phyloP scores from a whole-genome alignment of 2,113 vertebrate species.

The Fukomys damarensis region DNA sequence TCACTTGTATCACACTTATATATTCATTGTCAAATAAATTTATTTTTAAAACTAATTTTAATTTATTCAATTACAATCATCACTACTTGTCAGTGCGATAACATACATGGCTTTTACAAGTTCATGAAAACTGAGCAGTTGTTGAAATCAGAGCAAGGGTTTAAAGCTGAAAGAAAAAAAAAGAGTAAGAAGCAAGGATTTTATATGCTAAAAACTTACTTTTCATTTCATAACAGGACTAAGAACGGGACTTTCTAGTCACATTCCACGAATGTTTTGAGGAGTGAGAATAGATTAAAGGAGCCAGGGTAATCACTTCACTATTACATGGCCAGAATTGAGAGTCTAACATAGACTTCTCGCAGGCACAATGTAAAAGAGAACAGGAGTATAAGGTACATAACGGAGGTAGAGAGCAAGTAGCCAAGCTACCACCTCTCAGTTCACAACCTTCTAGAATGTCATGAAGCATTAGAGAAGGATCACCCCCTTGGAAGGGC shows the following conservation, averaged over 20 bases:
- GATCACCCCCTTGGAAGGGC: background rate
- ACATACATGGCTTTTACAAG: slow-evolving; percentile 24
- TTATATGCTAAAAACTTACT: background rate
- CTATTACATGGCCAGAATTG: background rate
- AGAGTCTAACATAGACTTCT: background rate
- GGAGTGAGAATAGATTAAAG: background rate
- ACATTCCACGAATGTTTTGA: background rate
- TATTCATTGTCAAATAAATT: slow-evolving; percentile 59
- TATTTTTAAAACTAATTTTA: slow-evolving; percentile 63
- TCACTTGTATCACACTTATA: background rate
- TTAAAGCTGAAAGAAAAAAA: slow-evolving; percentile 42
- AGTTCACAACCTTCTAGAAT: background rate
- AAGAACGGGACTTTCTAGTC: background rate
- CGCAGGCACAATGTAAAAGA: background rate
- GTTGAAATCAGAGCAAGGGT: slow-evolving; percentile 52
- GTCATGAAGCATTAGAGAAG: background rate
- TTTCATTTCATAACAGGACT: slow-evolving; percentile 41
- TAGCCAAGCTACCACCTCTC: too few species aligned
- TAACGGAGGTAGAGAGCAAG: background rate
- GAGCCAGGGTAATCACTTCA: background rate
- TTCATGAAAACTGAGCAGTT: slow-evolving; percentile 36
- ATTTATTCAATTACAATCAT: slow-evolving; percentile 28
- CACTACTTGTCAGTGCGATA: slow-evolving; percentile 51
- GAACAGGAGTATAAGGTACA: background rate
- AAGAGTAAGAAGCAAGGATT: background rate